Evolutionary conservation across 2,797 vertebrate species (phyloP), one percentile per base, ranked within the genome.

Genomic region (Manis crassicaudata): DNA sequence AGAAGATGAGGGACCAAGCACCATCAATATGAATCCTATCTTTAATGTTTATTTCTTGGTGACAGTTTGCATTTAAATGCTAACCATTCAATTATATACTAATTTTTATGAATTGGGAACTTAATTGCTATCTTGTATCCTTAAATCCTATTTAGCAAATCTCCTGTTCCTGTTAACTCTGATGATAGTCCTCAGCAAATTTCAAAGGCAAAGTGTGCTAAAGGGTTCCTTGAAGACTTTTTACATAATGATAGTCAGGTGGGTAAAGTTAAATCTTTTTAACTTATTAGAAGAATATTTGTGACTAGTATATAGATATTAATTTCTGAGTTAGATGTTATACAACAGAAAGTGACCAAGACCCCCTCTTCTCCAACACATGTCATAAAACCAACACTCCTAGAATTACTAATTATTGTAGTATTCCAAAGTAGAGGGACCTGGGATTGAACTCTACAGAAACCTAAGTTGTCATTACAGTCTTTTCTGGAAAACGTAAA

Each of bases 101-200:
- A 46, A n/a, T 79, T 95, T 96, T 87, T 94, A 63, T 67, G 82
- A 70, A 67, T 83, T 62, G 54, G 56, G 25, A 89, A 84, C 8
- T 70, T 96, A 92, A 29, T 77, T 96, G 58, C 40, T 91, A 0
- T 77, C 40, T 95, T 90, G 3, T 95, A 65, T 97, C 29, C 29
- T 97, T 96, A 91, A 96, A 94, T 94, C 21, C 81, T 80, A 7
- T 97, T 90, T 95, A 99, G 99, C 96, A 99, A 98, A 92, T 94
- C 98, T 95, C 98, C 98, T 29, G 98, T 98, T 58, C 98, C 98
- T 75, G 98, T 98, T 87, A 96, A 97, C 40, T 97, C 91, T 62
- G 97, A 97, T 80, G 98, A 98, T 86, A 90, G 46, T 8, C 17
- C 87, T 96, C 93, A 96, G 12, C 95, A 94, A 18, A 81, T 92